Evolutionary conservation across 2,888 invertebrate genomes (phyloP), one percentile per base, ranked within the genome.

Genomic region (Cantharis rustica): DNA sequence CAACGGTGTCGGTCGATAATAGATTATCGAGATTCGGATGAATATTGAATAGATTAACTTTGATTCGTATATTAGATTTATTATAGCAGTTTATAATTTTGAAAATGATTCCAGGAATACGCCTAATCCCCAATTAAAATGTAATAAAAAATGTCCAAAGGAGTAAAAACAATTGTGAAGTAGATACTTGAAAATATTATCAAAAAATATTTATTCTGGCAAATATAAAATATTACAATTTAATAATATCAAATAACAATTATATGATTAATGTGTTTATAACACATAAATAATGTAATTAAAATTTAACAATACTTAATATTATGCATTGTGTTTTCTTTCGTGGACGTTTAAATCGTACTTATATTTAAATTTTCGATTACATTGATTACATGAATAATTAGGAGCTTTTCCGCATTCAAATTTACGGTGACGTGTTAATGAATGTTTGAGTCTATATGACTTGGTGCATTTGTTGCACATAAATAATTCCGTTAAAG

Each of bases 281-380:
- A 47, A 47, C 7, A 47, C n/a, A 13, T 47, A 47, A 13, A 47
- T 47, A n/a, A 47, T 47, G 31, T 31, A 47, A 47, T 47, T n/a
- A n/a, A 47, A 47, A 47, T 47, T 47, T 47, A 7, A 47, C 47
- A 47, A 47, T 47, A n/a, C n/a, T n/a, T 47, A 47, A 47, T n/a
- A n/a, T n/a, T n/a, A 7, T 69, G 5, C 17, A 68, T 16, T 15
- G 17, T 69, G 27, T 69, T 47, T 83, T 26, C 84, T 86, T 27
- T 85, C 81, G 79, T 90, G 90, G 27, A 90, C 88, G 7, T 85
- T 89, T 23, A 90, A 82, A 80, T 89, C 89, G 81, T 90, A 90
- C 79, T 89, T 89, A 70, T 89, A 87, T 77, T 89, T 89, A 81
- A 90, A 89, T 64, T 81, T 82, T 77, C 86, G 87, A 16, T 78